phyloP scores from a whole-genome alignment of 2,113 vertebrate genomes.

The Psettodes erumei region DNA sequence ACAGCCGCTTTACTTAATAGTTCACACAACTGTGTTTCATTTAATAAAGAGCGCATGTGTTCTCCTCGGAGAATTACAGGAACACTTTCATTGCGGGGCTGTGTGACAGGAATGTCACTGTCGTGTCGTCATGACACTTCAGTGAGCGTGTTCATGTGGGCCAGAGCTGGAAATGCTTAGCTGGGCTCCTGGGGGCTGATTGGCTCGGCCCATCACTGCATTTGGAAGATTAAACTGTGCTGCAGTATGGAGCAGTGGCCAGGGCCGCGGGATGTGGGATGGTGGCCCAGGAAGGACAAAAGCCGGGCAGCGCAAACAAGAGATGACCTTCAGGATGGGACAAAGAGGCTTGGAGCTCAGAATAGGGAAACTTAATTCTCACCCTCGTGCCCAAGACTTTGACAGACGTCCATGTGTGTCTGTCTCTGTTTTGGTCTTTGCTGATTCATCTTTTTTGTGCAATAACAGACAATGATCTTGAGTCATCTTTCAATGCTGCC shows the following conservation, averaged over 20 bases:
- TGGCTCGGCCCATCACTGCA: conserved; percentile 68
- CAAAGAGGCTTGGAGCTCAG: conserved; percentile 60
- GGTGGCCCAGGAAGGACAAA: conserved; percentile 69
- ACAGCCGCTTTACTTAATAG: conserved; percentile 9
- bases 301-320: conserved; percentile 52
- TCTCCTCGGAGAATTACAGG: not conserved
- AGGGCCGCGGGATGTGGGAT: conserved; percentile 57
- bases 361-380: conserved; percentile 71
- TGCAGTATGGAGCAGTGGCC: conserved; percentile 68
- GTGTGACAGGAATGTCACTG: conserved; percentile 17
- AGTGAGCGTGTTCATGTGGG: conserved; percentile 11
- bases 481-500: conserved; percentile 59
- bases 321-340: conserved; percentile 77
- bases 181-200: conserved; percentile 58
- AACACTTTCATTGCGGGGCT: conserved; percentile 1
- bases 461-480: conserved; percentile 42
- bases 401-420: conserved; percentile 37
- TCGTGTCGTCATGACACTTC: conserved; percentile 38
- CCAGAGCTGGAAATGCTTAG: conserved; percentile 59
- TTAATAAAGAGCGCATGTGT: not conserved
- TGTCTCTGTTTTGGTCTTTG: conserved; percentile 35
- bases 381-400: conserved; percentile 49
- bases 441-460: conserved; percentile 55
- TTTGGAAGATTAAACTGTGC: conserved; percentile 78
- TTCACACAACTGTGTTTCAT: conserved; percentile 2